phyloP scores from a whole-genome alignment of 1,140 invertebrate species.

The Papilio aristodemus region DNA sequence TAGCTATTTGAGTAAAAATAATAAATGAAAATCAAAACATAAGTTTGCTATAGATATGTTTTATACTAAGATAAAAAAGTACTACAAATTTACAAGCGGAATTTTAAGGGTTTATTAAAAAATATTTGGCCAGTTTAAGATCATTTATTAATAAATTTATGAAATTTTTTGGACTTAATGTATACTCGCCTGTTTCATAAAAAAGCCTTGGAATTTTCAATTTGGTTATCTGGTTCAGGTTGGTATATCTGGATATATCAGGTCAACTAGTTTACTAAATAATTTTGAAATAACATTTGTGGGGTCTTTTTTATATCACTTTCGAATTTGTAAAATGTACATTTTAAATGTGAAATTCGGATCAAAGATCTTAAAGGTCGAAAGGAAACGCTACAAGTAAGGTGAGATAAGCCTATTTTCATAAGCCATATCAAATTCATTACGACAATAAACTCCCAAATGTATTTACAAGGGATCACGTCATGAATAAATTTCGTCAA shows the following conservation, averaged over 20 bases:
- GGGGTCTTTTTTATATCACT: not conserved
- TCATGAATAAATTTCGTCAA: conserved; percentile 78
- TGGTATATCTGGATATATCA: conserved; percentile 49
- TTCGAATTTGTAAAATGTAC: not conserved
- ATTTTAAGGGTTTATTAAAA: not conserved
- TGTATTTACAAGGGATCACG: conserved; percentile 78
- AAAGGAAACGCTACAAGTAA: conserved; percentile 48
- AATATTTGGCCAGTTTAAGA: conserved; percentile 22
- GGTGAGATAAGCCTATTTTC: conserved; percentile 63
- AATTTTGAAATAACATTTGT: not conserved
- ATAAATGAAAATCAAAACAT: too few species aligned
- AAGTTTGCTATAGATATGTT: too few species aligned
- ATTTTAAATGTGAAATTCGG: not conserved
- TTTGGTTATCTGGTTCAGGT: conserved; percentile 51
- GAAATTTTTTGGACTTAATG: conserved; percentile 25
- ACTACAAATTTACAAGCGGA: not conserved
- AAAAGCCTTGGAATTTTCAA: conserved; percentile 58
- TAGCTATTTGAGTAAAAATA: not conserved
- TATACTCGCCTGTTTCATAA: conserved; percentile 35
- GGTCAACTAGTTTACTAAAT: conserved; percentile 14
- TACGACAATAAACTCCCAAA: conserved; percentile 77
- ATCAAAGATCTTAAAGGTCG: conserved; percentile 35
- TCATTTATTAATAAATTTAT: conserved; percentile 27
- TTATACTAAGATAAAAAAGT: not conserved
- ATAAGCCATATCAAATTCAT: conserved; percentile 78